Evolutionary conservation across 2,797 vertebrate species (phyloP).

Genomic region (Sciurus vulgaris): DNA sequence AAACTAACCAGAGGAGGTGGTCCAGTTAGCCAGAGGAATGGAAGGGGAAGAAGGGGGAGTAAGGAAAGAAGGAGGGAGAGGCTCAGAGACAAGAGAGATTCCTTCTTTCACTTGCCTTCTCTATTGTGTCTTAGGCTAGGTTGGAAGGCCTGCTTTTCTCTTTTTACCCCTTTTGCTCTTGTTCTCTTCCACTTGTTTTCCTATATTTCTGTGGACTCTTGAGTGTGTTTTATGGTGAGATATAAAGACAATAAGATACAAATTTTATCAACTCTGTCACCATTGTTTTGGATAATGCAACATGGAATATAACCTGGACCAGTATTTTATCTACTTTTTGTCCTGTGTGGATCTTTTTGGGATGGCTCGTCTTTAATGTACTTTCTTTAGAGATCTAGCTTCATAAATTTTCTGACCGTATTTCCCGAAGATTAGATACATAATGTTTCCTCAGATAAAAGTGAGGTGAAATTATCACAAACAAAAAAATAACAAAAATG

Average conservation of each 20-base stretch:
- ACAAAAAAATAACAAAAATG: neutral
- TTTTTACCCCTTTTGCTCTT: neutral
- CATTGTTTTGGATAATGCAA: constrained; percentile 9
- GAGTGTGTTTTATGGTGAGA: neutral
- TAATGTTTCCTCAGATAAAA: constrained; percentile 40
- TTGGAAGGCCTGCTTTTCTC: neutral
- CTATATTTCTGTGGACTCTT: neutral
- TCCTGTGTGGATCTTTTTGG: neutral
- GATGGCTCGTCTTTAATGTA: neutral
- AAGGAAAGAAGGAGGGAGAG: neutral
- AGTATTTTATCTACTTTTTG: constrained; percentile 36
- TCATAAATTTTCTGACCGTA: constrained; percentile 40
- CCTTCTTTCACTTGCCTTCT: neutral
- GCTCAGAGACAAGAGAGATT: rapidly evolving
- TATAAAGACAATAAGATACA: neutral
- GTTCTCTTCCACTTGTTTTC: neutral
- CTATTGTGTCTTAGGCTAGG: neutral
- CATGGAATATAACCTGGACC: neutral
- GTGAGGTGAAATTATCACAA: neutral
- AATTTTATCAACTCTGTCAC: neutral
- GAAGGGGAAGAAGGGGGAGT: neutral
- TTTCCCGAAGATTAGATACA: neutral
- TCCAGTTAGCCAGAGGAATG: neutral
- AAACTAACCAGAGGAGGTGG: neutral
- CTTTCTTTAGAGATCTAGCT: constrained; percentile 42